phyloP scores from a whole-genome alignment of 1,140 invertebrate species.

The Heliconius himera region DNA sequence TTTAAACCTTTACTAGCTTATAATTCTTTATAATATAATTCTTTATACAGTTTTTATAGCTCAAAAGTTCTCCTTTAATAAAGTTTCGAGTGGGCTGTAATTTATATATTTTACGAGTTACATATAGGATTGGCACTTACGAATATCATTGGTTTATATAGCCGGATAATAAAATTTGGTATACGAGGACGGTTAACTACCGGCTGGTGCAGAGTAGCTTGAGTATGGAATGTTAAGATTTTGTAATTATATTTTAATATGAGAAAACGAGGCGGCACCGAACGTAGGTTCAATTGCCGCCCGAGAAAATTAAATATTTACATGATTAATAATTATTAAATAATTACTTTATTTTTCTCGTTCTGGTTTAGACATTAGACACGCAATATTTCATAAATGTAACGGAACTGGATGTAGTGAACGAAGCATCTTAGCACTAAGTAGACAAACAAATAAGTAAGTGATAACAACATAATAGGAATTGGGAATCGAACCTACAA shows the following conservation, averaged over 20 bases:
- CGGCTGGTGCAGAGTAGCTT: conserved; percentile 25
- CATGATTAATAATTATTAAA: no score
- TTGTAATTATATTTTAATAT: background rate
- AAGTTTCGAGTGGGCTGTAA: conserved; percentile 4
- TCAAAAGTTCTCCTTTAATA: conserved; percentile 2
- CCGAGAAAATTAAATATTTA: no score
- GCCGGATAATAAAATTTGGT: conserved; percentile 39
- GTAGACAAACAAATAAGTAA: no score
- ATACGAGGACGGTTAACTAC: conserved; percentile 38
- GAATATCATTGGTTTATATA: conserved; percentile 42
- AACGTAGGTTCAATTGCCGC: no score
- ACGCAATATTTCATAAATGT: no score
- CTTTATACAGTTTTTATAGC: background rate
- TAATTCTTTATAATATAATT: background rate
- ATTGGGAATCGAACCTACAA: no score
- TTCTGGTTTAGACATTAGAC: no score
- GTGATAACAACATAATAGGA: no score
- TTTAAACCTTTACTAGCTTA: background rate
- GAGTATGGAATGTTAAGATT: background rate
- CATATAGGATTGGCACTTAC: conserved; percentile 36
- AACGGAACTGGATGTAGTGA: no score
- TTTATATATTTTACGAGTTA: conserved; percentile 29
- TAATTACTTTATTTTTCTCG: no score
- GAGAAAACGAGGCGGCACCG: no score
- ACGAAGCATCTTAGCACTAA: no score